phyloP scores from a whole-genome alignment of 2,113 vertebrate species.

The Dendrocopos noguchii region DNA sequence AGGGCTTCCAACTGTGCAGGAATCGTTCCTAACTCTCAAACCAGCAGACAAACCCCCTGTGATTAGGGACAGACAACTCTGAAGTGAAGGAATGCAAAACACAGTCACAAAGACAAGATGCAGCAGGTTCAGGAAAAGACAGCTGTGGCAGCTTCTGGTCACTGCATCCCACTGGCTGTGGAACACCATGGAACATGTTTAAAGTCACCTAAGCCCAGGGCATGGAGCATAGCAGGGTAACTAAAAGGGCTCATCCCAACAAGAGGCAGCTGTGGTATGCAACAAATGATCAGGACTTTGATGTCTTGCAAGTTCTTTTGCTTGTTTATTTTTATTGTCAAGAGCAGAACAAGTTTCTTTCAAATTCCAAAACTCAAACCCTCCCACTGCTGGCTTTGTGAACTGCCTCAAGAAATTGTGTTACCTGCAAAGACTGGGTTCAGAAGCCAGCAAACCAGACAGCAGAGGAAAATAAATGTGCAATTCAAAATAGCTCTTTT shows the following conservation, averaged over 20 bases:
- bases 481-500: not conserved
- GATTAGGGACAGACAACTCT: not conserved
- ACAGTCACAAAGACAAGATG: not conserved
- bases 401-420: not conserved
- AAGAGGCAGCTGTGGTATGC: not conserved
- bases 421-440: not conserved
- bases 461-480: not conserved
- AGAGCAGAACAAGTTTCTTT: not conserved
- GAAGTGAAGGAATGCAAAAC: not conserved
- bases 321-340: not conserved
- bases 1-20: not conserved
- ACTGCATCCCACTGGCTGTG: not conserved
- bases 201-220: not conserved
- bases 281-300: not conserved
- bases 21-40: not conserved
- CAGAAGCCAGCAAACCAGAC: not conserved
- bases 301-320: not conserved
- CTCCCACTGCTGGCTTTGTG: not conserved
- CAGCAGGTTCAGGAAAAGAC: not conserved
- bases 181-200: accelerated
- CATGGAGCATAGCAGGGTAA: accelerated
- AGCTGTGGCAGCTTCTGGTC: not conserved
- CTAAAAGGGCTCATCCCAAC: not conserved
- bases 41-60: not conserved
- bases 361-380: not conserved